Evolutionary conservation across 2,888 invertebrate genomes (phyloP).

Genomic region (Punctoribates punctum): DNA sequence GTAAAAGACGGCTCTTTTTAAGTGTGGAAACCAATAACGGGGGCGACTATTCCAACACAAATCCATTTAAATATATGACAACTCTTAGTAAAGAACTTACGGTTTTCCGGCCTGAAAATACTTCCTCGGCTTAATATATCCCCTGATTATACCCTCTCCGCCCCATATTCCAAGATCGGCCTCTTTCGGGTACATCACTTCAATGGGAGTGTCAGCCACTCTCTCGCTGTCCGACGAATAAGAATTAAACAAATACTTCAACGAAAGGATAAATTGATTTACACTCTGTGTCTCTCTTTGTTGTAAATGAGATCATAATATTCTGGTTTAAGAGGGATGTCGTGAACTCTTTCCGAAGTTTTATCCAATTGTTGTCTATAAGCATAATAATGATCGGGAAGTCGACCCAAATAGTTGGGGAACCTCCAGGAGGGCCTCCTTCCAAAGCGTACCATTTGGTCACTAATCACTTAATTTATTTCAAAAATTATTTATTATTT

Average conservation of each 20-base stretch:
- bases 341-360: constrained; percentile 63
- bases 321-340: constrained; percentile 67
- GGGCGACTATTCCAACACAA: constrained; percentile 61
- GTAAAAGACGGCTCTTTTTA: constrained; percentile 75
- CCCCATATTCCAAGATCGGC: constrained; percentile 87
- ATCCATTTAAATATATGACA: neutral
- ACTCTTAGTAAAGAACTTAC: constrained; percentile 16
- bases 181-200: constrained; percentile 72
- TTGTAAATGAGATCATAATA: constrained; percentile 55
- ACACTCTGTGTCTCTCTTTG: constrained; percentile 20
- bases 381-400: constrained; percentile 46
- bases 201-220: constrained; percentile 72
- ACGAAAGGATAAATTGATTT: neutral
- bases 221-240: constrained; percentile 57
- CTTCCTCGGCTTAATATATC: constrained; percentile 63
- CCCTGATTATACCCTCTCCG: constrained; percentile 88
- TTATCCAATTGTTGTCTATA: constrained; percentile 68
- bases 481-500: too few relatives aligned
- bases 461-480: too few relatives aligned
- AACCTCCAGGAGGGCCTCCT: constrained; percentile 37
- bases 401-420: constrained; percentile 38
- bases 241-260: neutral
- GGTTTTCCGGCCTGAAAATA: constrained; percentile 35
- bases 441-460: constrained; percentile 33
- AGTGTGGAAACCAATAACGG: constrained; percentile 79